Evolutionary conservation across 2,888 invertebrate genomes (phyloP).

Genomic region (Caenorhabditis sp.): DNA sequence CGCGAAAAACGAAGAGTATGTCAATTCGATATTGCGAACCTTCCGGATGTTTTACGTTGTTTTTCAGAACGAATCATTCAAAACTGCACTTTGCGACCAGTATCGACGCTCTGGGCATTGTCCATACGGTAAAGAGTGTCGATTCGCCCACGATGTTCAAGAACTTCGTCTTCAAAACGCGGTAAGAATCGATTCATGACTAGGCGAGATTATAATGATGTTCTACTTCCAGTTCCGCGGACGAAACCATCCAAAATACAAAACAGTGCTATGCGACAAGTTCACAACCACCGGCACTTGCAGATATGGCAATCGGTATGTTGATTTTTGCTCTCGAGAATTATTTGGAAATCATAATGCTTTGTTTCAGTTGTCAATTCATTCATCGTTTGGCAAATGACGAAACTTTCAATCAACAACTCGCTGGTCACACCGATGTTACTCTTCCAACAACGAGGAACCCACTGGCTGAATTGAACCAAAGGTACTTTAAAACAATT

Average conservation of each 20-base stretch:
- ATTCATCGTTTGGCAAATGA: conserved; percentile 25
- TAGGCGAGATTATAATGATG: background rate
- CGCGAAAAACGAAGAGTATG: background rate
- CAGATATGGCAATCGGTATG: conserved; percentile 40
- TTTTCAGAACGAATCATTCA: conserved; percentile 52
- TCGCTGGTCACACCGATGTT: conserved; percentile 12
- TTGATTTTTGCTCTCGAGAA: background rate
- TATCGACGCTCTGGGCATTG: conserved; percentile 42
- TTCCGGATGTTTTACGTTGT: background rate
- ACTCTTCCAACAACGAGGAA: background rate
- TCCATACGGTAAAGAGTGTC: conserved; percentile 48
- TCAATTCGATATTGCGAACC: background rate
- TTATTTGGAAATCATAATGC: background rate
- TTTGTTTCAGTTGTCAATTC: conserved; percentile 41
- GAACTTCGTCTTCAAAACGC: conserved; percentile 49
- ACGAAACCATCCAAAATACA: conserved; percentile 58
- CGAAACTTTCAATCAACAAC: conserved; percentile 20
- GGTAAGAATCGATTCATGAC: too few relatives aligned
- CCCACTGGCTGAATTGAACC: background rate
- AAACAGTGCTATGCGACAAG: conserved; percentile 59
- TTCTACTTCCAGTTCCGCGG: conserved; percentile 49
- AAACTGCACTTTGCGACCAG: conserved; percentile 57
- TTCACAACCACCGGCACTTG: conserved; percentile 49
- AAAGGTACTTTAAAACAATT: too few relatives aligned
- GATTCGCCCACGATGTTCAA: conserved; percentile 53